These are phyloP conservation scores for Drosophila anceps DNA, from an alignment of 2,888 invertebrate species.

Conservation along the genomic window DNA sequence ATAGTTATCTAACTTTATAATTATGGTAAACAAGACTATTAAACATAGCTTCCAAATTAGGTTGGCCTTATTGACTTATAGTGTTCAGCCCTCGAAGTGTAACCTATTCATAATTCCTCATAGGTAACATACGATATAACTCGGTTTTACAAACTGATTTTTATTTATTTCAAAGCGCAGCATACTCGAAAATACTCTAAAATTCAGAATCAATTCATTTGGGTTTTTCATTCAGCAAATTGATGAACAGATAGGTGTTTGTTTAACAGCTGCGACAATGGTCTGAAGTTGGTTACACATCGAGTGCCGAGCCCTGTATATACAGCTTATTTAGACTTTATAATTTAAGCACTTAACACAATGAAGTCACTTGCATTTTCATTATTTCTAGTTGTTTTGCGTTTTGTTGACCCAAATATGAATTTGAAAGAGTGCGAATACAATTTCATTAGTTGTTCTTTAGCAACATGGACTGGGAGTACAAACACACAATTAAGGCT, in stretches of 20 bases:
- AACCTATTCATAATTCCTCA: too few species aligned
- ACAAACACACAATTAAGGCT: slow-evolving; percentile 12
- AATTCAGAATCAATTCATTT: too few species aligned
- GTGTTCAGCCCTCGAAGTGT: too few species aligned
- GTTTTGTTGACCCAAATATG: neutral
- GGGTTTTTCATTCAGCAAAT: neutral
- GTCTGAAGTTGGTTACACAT: neutral
- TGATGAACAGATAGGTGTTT: neutral
- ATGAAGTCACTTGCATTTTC: neutral
- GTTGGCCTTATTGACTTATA: too few species aligned
- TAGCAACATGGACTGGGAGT: neutral
- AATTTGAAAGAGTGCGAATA: neutral
- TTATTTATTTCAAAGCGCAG: too few species aligned
- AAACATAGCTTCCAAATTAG: too few species aligned
- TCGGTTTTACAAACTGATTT: too few species aligned
- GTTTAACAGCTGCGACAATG: neutral
- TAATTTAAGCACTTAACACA: neutral
- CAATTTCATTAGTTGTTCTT: neutral
- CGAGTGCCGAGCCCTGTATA: neutral
- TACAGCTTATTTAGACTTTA: neutral
- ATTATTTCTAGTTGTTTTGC: too few species aligned
- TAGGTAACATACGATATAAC: too few species aligned
- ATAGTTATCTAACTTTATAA: too few species aligned
- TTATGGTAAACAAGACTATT: too few species aligned
- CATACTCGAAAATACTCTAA: too few species aligned